Percentiles rank a stretch among this genome's conserved stretches.
Conservation (phyloP, 2,888 invertebrate species). For the Dryocosmus kuriphilus region DNA sequence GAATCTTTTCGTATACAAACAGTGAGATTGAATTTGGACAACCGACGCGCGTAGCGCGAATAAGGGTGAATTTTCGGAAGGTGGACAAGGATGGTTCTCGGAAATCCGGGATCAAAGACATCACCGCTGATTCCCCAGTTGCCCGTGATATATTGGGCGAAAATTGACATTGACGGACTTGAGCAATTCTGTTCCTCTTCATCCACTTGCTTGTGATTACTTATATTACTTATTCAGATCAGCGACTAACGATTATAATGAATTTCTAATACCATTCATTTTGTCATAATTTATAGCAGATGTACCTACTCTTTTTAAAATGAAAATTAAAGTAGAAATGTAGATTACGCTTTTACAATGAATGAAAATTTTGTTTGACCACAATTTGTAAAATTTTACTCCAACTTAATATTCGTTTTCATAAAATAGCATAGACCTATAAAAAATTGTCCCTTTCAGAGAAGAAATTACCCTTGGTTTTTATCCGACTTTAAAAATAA, state of each 20-base stretch:
- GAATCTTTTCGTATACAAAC: slow-evolving; percentile 29
- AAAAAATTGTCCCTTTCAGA: too few relatives aligned
- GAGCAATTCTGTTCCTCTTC: slow-evolving; percentile 27
- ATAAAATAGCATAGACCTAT: too few relatives aligned
- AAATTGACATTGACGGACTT: slow-evolving; percentile 51
- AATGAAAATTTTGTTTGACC: too few relatives aligned
- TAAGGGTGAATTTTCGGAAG: slow-evolving; percentile 30
- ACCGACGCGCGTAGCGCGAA: slow-evolving; percentile 8
- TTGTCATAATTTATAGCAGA: too few relatives aligned
- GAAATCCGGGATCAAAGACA: slow-evolving; percentile 54
- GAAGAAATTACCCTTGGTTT: too few relatives aligned
- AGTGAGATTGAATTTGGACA: slow-evolving; percentile 34
- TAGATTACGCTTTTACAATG: too few relatives aligned
- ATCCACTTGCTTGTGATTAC: neutral
- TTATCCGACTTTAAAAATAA: too few relatives aligned
- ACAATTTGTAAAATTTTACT: too few relatives aligned
- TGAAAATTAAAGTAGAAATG: too few relatives aligned
- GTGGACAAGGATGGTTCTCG: slow-evolving; percentile 50
- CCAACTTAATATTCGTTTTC: too few relatives aligned
- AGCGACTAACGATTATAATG: neutral
- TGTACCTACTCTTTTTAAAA: too few relatives aligned
- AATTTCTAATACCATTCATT: too few relatives aligned
- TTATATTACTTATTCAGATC: neutral
- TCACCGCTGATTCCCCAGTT: slow-evolving; percentile 52
- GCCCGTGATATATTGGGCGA: slow-evolving; percentile 53